Conservation (phyloP, 2,888 invertebrate species). For the Ophion ellenae region DNA sequence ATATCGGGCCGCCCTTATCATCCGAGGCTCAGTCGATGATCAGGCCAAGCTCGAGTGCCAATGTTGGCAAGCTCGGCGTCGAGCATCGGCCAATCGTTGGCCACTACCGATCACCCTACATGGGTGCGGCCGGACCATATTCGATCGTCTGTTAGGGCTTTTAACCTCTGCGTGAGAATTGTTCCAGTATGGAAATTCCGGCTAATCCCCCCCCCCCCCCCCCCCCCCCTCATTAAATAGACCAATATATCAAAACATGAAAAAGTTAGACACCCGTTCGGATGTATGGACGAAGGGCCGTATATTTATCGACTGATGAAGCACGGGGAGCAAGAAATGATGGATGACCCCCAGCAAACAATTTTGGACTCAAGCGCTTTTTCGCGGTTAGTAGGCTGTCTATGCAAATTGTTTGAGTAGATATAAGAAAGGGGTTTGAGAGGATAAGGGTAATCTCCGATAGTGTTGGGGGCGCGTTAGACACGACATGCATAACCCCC, state of each 20-base stretch:
- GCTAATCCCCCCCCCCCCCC: neutral
- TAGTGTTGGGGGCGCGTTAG: constrained; percentile 38
- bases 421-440: constrained; percentile 34
- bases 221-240: too few species aligned
- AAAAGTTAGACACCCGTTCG: neutral
- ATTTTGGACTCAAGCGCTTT: constrained; percentile 61
- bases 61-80: too few species aligned
- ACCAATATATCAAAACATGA: neutral
- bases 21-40: too few species aligned
- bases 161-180: too few species aligned
- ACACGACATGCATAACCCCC: constrained; percentile 54
- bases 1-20: too few species aligned
- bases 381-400: constrained; percentile 64
- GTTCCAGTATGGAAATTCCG: neutral
- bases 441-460: constrained; percentile 30
- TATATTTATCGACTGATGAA: neutral
- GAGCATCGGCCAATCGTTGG: too few species aligned
- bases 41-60: too few species aligned
- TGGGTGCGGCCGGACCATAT: too few species aligned
- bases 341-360: constrained; percentile 61
- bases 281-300: neutral
- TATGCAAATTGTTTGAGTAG: constrained; percentile 68
- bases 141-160: too few species aligned
- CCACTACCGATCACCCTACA: too few species aligned
- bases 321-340: constrained; percentile 40